These are phyloP conservation scores for Ylistrum balloti DNA, from an alignment of 1,140 invertebrate species.

Conservation along the genomic window DNA sequence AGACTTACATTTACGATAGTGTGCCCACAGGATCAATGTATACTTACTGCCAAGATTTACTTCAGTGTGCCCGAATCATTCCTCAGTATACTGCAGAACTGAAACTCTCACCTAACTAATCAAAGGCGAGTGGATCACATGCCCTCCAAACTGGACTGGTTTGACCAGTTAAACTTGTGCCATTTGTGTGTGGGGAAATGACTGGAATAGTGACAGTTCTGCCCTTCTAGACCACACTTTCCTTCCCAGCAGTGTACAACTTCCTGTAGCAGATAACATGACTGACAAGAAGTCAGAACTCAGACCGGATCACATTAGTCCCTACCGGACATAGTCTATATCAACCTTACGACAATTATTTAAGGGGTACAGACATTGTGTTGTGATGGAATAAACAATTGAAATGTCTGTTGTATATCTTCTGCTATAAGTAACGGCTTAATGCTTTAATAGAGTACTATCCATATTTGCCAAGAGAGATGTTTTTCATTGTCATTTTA, in stretches of 20 bases:
- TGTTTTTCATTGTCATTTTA: no score
- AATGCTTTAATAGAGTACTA: no score
- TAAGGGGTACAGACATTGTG: no score
- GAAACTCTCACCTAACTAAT: background rate
- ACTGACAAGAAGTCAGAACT: background rate
- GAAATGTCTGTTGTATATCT: no score
- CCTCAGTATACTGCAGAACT: background rate
- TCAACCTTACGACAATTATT: no score
- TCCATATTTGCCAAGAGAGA: no score
- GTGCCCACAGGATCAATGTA: no score
- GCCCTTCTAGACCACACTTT: background rate
- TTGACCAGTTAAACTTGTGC: background rate
- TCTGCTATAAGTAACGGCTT: no score
- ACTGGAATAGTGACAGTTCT: background rate
- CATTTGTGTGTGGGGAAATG: background rate
- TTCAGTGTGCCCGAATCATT: constrained; percentile 18
- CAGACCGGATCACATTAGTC: background rate
- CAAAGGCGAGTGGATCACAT: no score
- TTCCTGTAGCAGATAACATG: background rate
- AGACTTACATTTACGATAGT: no score
- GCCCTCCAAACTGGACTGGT: background rate
- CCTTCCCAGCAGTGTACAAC: background rate
- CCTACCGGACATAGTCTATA: background rate
- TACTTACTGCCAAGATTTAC: no score
- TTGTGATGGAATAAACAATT: no score